A percentile compares a stretch with the other conserved stretches of the same genome.
These are phyloP conservation scores for Probaryconus sp. DNA, from an alignment of 1,140 invertebrate genomes.

Conservation along the genomic window DNA sequence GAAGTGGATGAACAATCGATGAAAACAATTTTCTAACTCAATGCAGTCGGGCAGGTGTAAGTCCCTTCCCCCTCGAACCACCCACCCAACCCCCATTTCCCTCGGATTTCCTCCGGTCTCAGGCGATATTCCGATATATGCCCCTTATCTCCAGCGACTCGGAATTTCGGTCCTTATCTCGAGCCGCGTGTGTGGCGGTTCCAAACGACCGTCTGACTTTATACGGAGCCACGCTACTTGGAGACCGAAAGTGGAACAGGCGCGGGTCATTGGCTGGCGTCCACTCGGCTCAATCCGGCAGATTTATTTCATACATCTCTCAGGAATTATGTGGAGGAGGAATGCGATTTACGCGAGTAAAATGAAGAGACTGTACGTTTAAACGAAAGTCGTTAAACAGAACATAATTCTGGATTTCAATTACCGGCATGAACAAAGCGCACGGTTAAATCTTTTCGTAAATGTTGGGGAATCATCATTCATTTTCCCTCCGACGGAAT, in stretches of 20 bases:
- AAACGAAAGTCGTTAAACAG: too few species aligned
- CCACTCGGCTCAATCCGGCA: not conserved
- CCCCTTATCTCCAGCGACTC: conserved; percentile 21
- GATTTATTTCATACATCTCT: not conserved
- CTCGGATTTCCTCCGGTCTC: conserved; percentile 3
- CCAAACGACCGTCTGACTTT: conserved; percentile 7
- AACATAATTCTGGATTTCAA: too few species aligned
- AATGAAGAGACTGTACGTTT: too few species aligned
- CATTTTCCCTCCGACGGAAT: too few species aligned
- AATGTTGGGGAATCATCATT: too few species aligned
- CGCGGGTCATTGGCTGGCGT: conserved; percentile 5
- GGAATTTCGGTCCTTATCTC: conserved; percentile 31
- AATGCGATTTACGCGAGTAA: too few species aligned
- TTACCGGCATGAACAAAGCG: not conserved
- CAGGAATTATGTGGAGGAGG: not conserved
- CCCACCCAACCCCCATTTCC: conserved; percentile 12
- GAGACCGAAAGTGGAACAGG: conserved; percentile 6
- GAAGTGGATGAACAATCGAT: conserved; percentile 49
- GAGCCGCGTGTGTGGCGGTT: not conserved
- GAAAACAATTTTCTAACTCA: conserved; percentile 61
- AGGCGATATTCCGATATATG: conserved; percentile 37
- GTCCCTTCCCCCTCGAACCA: conserved; percentile 34
- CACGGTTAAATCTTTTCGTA: too few species aligned
- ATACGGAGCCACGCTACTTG: conserved; percentile 8
- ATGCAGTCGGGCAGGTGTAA: conserved; percentile 16